These are phyloP conservation scores for Crioceris asparagi DNA, from an alignment of 2,888 invertebrate genomes.

Conservation along the genomic window DNA sequence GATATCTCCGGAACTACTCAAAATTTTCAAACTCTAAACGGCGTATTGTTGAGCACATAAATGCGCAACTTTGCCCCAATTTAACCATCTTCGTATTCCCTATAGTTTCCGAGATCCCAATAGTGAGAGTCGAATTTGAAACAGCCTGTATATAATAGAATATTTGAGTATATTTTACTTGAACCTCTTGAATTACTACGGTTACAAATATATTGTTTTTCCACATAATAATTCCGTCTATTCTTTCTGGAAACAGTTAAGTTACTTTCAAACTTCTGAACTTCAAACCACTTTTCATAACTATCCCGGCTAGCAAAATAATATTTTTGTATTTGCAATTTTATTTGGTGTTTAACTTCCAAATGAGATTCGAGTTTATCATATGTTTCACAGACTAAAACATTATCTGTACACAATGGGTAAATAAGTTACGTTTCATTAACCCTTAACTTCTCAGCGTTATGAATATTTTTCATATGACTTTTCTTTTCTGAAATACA, in stretches of 20 bases:
- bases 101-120: too few relatives aligned
- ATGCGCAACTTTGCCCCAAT: too few relatives aligned
- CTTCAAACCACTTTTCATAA: too few relatives aligned
- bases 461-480: neutral
- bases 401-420: neutral
- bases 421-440: neutral
- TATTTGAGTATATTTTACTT: too few relatives aligned
- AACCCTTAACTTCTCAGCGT: neutral
- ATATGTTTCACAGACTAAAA: neutral
- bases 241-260: neutral
- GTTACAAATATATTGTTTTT: neutral
- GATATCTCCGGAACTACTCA: too few relatives aligned
- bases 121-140: too few relatives aligned
- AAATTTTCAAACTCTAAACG: too few relatives aligned
- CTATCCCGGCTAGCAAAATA: too few relatives aligned
- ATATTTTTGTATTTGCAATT: neutral
- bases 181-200: neutral
- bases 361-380: neutral
- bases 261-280: neutral
- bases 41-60: too few relatives aligned
- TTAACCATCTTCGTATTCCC: too few relatives aligned
- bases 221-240: too few relatives aligned
- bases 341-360: neutral
- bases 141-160: neutral
- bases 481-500: neutral